These are phyloP conservation scores for Tribolium freemani DNA, from an alignment of 2,888 invertebrate genomes.

Conservation along the genomic window DNA sequence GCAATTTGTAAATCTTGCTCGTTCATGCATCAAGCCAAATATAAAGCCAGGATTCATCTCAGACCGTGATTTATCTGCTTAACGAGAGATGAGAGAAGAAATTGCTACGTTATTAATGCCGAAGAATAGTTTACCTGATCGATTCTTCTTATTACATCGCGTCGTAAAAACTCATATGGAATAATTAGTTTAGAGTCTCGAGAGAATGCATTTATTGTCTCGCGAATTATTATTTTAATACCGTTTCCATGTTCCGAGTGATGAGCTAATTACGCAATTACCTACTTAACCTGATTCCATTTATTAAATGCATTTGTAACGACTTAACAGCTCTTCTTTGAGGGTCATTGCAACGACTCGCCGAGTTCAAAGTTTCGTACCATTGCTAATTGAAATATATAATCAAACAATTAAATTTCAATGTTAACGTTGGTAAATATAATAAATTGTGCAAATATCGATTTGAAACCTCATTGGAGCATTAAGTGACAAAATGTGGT, in stretches of 20 bases:
- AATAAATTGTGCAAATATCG: not conserved
- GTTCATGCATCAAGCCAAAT: slow-evolving; percentile 28
- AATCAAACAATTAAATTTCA: not conserved
- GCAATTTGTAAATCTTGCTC: slow-evolving; percentile 30
- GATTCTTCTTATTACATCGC: slow-evolving; percentile 5
- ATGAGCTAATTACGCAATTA: not conserved
- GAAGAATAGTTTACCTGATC: slow-evolving; percentile 12
- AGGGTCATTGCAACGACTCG: not conserved
- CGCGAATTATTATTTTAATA: not conserved
- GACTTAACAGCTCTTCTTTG: not conserved
- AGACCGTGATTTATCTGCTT: slow-evolving; percentile 22
- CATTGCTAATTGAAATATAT: not conserved
- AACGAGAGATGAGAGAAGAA: slow-evolving; percentile 31
- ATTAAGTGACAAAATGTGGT: too few relatives aligned
- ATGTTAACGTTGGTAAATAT: not conserved
- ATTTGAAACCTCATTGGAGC: too few relatives aligned
- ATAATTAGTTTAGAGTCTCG: too few relatives aligned
- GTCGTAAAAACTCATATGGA: slow-evolving; percentile 3
- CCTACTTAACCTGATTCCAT: not conserved
- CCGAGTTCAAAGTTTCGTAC: not conserved
- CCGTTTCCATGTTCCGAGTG: not conserved
- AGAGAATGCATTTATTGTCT: not conserved
- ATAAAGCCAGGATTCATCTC: slow-evolving; percentile 32
- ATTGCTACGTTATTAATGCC: slow-evolving; percentile 19
- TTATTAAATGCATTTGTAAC: not conserved